A percentile compares a stretch with the other conserved stretches of the same genome.
Conservation (phyloP, 2,888 invertebrate genomes). For the Metellina segmentata region DNA sequence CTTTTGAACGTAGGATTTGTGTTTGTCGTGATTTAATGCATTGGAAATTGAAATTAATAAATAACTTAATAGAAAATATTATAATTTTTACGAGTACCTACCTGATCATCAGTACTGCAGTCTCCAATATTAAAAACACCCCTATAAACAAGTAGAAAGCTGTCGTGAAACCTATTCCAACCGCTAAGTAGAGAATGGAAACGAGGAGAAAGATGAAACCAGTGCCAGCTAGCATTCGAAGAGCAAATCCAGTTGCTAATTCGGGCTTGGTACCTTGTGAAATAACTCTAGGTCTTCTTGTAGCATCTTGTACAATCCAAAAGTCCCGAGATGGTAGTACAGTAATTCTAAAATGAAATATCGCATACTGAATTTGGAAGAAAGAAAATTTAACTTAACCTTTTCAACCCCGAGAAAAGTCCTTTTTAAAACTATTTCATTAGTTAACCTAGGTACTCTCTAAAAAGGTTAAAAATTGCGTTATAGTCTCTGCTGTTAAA, state of each 20-base stretch:
- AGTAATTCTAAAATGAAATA: neutral
- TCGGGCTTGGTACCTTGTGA: neutral
- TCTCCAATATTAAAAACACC: too few relatives aligned
- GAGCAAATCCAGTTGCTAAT: neutral
- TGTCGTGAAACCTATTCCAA: neutral
- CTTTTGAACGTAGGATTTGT: too few relatives aligned
- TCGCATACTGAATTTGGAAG: neutral
- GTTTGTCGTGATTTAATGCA: too few relatives aligned
- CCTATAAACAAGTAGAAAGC: too few relatives aligned
- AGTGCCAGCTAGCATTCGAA: neutral
- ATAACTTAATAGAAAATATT: too few relatives aligned
- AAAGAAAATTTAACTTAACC: neutral
- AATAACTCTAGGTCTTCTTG: neutral
- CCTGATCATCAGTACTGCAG: too few relatives aligned
- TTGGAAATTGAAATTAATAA: too few relatives aligned
- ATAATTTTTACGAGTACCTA: too few relatives aligned
- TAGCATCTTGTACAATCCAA: neutral
- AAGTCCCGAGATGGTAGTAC: neutral
- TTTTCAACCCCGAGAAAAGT: neutral
- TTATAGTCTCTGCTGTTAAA: neutral
- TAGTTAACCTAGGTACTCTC: neutral
- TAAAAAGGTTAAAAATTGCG: neutral
- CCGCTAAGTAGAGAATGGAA: neutral
- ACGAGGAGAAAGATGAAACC: neutral
- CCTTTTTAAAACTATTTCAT: neutral